Conservation (phyloP, 1,140 invertebrate species). For the Harpegnathos saltator region DNA sequence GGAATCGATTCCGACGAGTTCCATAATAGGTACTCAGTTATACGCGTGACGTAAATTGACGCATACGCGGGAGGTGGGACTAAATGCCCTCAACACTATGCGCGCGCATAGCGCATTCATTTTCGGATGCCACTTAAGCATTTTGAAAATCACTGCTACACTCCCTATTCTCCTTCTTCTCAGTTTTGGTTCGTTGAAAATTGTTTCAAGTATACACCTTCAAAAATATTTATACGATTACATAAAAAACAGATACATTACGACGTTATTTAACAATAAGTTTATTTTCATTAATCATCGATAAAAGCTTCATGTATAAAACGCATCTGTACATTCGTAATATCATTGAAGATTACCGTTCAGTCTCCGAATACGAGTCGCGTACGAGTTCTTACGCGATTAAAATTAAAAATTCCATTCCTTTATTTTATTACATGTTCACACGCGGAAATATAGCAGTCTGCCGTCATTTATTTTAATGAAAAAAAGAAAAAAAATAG, state of each 20-base stretch:
- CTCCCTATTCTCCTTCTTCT: too few species aligned
- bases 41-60: too few species aligned
- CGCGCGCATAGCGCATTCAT: too few species aligned
- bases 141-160: too few species aligned
- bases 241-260: not conserved
- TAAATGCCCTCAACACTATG: too few species aligned
- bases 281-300: slow-evolving; percentile 73
- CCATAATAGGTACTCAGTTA: too few species aligned
- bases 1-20: too few species aligned
- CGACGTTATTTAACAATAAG: slow-evolving; percentile 75
- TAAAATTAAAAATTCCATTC: slow-evolving; percentile 59
- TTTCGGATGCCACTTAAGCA: too few species aligned
- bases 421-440: slow-evolving; percentile 39
- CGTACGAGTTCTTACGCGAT: slow-evolving; percentile 35
- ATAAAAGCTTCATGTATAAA: slow-evolving; percentile 81
- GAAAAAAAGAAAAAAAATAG: not conserved
- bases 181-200: too few species aligned
- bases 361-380: slow-evolving; percentile 72
- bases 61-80: too few species aligned
- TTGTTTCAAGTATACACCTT: too few species aligned
- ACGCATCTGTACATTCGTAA: slow-evolving; percentile 76
- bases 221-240: too few species aligned
- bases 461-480: not conserved
- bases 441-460: slow-evolving; percentile 36
- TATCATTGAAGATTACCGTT: slow-evolving; percentile 69